These are phyloP conservation scores for Meleagris gallopavo DNA, from an alignment of 2,113 vertebrate genomes.

Conservation along the genomic window DNA sequence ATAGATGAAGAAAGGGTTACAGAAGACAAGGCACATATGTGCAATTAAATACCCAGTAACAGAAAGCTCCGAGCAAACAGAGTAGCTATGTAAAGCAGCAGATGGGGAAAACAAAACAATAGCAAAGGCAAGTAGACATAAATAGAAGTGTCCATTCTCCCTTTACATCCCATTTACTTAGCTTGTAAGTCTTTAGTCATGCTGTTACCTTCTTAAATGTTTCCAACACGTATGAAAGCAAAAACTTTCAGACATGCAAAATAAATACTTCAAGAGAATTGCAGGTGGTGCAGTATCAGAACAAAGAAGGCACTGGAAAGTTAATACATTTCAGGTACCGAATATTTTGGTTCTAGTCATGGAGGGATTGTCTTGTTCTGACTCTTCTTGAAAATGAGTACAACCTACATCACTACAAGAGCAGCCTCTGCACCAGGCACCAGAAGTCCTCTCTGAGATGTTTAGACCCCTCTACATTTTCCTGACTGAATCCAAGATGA, in stretches of 20 bases:
- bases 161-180: background rate
- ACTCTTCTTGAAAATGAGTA: background rate
- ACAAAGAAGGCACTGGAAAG: constrained; percentile 23
- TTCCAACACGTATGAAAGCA: background rate
- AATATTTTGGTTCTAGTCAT: background rate
- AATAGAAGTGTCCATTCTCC: background rate
- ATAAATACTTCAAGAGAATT: background rate
- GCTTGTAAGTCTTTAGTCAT: background rate
- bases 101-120: background rate
- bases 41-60: background rate
- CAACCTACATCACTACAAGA: background rate
- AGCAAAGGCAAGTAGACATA: background rate
- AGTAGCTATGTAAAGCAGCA: background rate
- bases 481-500: constrained; percentile 4
- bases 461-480: background rate
- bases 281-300: background rate
- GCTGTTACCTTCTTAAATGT: background rate
- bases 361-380: constrained; percentile 3
- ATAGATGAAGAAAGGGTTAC: background rate
- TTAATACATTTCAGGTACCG: background rate
- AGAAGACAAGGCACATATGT: background rate
- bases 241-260: background rate
- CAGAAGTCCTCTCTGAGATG: constrained; percentile 20
- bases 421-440: background rate
- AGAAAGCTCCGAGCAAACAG: background rate